Conservation (phyloP, 2,888 invertebrate genomes). For the Quadriops clusia region DNA sequence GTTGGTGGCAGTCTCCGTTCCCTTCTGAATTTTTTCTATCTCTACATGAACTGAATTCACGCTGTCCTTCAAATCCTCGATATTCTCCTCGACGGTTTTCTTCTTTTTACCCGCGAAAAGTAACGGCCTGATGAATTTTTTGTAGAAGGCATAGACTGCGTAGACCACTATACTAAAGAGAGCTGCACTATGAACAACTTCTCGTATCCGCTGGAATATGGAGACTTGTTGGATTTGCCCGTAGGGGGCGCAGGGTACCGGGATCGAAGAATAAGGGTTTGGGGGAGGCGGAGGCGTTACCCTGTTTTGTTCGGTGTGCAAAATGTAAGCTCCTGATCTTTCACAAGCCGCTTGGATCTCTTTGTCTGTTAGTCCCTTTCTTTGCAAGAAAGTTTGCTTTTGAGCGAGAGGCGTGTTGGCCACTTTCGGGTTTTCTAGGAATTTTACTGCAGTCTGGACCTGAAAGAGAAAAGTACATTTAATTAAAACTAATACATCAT, state of each 20-base stretch:
- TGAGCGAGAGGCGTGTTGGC: conserved; percentile 61
- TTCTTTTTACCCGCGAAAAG: conserved; percentile 57
- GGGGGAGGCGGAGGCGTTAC: conserved; percentile 24
- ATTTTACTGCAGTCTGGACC: conserved; percentile 77
- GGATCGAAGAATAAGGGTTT: conserved; percentile 8
- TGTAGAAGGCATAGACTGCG: conserved; percentile 69
- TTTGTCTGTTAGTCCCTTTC: conserved; percentile 63
- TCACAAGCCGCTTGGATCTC: conserved; percentile 68
- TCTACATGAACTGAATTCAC: conserved; percentile 48
- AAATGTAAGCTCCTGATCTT: conserved; percentile 41
- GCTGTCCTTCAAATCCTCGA: conserved; percentile 55
- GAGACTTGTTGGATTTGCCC: conserved; percentile 29
- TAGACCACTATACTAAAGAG: conserved; percentile 69
- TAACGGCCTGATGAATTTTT: conserved; percentile 54
- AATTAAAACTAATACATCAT: conserved; percentile 5
- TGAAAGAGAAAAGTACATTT: conserved; percentile 36
- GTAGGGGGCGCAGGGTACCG: conserved; percentile 12
- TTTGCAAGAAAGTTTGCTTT: conserved; percentile 65
- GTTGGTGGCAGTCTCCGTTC: conserved; percentile 36
- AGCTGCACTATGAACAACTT: conserved; percentile 58
- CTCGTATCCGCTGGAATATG: conserved; percentile 45
- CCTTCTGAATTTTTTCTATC: conserved; percentile 43
- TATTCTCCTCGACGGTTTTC: conserved; percentile 52
- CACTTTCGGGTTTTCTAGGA: conserved; percentile 77
- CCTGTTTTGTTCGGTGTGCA: conserved; percentile 25